Evolutionary conservation across 2,113 vertebrate species (phyloP).

Genomic region (Xenus cinereus): DNA sequence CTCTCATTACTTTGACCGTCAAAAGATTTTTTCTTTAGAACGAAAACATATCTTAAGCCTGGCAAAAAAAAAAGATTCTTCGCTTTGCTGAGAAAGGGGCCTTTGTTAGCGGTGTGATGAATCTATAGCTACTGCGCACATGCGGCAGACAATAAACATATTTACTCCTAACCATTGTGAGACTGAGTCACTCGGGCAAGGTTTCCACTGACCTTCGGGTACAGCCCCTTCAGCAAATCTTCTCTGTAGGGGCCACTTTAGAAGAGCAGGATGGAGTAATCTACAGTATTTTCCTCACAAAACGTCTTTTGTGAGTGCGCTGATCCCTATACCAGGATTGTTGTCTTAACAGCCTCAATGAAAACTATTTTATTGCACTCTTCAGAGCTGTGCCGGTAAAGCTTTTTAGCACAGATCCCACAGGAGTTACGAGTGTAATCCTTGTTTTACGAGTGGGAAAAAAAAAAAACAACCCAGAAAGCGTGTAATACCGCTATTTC

Average conservation of each 20-base stretch:
- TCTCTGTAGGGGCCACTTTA: fast-evolving
- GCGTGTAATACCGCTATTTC: fast-evolving
- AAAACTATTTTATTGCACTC: fast-evolving
- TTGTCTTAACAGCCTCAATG: neutral
- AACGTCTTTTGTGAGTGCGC: fast-evolving
- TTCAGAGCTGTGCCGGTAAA: fast-evolving
- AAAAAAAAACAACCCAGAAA: neutral
- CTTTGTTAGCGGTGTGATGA: neutral
- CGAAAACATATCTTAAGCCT: fast-evolving
- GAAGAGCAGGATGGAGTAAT: fast-evolving
- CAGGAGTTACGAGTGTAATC: fast-evolving
- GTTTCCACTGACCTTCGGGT: neutral
- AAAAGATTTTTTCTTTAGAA: neutral
- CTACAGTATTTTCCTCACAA: fast-evolving
- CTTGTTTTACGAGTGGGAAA: fast-evolving
- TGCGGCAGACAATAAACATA: fast-evolving
- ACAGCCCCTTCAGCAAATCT: neutral
- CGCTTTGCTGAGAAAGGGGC: neutral
- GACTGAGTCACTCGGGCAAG: neutral
- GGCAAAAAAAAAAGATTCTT: no score
- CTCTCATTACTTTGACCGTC: neutral
- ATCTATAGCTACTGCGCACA: neutral
- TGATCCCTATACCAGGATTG: fast-evolving
- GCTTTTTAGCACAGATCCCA: fast-evolving
- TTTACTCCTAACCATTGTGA: neutral